These are phyloP conservation scores for Masticophis lateralis DNA, from an alignment of 2,797 vertebrate genomes.

Conservation along the genomic window DNA sequence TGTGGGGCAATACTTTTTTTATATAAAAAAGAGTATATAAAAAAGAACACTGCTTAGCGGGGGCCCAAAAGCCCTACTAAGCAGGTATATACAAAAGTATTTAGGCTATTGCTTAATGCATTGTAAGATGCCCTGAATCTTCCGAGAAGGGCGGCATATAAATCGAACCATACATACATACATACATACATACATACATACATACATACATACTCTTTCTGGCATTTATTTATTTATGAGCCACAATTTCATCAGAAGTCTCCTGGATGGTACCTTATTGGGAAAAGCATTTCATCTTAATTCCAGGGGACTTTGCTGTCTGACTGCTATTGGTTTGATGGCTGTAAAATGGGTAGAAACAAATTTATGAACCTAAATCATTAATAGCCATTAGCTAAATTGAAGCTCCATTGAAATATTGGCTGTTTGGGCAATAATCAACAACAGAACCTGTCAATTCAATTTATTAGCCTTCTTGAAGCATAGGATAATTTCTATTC, in stretches of 20 bases:
- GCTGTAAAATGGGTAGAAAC: not conserved
- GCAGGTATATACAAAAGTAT: too few relatives aligned
- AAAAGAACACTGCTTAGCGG: too few relatives aligned
- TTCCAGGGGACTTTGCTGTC: not conserved
- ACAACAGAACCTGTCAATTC: not conserved
- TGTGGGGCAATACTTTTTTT: too few relatives aligned
- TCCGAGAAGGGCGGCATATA: too few relatives aligned
- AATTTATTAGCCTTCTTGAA: not conserved
- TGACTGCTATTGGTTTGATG: not conserved
- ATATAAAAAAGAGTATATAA: too few relatives aligned
- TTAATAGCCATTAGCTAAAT: not conserved
- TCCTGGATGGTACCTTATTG: not conserved
- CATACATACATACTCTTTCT: not conserved
- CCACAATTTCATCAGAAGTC: not conserved
- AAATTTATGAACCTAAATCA: not conserved
- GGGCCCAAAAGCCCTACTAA: too few relatives aligned
- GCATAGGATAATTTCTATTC: not conserved
- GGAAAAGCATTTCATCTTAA: not conserved
- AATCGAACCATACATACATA: too few relatives aligned
- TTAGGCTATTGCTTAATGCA: too few relatives aligned
- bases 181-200: too few relatives aligned
- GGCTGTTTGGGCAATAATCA: not conserved
- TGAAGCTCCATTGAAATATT: not conserved
- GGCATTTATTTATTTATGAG: not conserved
- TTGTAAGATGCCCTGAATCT: too few relatives aligned